Evolutionary conservation across 2,797 vertebrate genomes (phyloP).

Genomic region (Serranus cabrilla): DNA sequence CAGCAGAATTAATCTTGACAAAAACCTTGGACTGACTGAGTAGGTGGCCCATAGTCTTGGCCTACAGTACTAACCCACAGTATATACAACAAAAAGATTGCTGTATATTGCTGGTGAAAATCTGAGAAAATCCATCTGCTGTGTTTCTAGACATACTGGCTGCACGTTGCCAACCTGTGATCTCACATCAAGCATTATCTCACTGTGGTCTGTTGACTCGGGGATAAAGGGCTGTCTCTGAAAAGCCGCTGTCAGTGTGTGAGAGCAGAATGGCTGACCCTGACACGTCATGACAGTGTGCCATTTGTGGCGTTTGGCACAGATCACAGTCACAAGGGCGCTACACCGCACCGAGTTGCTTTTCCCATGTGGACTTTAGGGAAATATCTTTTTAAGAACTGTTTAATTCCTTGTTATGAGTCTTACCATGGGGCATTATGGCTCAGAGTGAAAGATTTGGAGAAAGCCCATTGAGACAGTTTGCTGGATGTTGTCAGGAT

Average conservation of each 20-base stretch:
- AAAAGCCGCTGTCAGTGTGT: constrained; percentile 63
- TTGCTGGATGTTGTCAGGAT: constrained; percentile 17
- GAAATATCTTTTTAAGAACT: constrained; percentile 40
- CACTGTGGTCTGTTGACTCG: constrained; percentile 66
- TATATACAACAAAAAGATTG: not conserved
- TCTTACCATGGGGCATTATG: not conserved
- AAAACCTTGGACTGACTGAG: constrained; percentile 20
- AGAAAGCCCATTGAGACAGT: not conserved
- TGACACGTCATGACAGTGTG: constrained; percentile 60
- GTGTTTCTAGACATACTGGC: constrained; percentile 51
- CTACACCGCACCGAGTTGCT: not conserved
- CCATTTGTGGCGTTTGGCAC: constrained; percentile 64
- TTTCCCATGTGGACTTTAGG: constrained; percentile 24
- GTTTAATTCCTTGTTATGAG: constrained; percentile 21
- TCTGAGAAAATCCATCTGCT: constrained; percentile 31
- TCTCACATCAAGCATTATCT: constrained; percentile 68
- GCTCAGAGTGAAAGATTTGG: constrained; percentile 21
- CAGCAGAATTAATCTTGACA: constrained; percentile 33
- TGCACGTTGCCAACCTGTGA: constrained; percentile 58
- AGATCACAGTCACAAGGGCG: constrained; percentile 54
- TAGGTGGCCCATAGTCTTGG: constrained; percentile 14
- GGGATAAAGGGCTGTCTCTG: constrained; percentile 67
- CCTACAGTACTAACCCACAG: not conserved
- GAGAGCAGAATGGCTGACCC: constrained; percentile 66
- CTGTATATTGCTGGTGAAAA: constrained; percentile 19